phyloP scores from a whole-genome alignment of 2,888 invertebrate species.

The Falcaria lacertinaria region DNA sequence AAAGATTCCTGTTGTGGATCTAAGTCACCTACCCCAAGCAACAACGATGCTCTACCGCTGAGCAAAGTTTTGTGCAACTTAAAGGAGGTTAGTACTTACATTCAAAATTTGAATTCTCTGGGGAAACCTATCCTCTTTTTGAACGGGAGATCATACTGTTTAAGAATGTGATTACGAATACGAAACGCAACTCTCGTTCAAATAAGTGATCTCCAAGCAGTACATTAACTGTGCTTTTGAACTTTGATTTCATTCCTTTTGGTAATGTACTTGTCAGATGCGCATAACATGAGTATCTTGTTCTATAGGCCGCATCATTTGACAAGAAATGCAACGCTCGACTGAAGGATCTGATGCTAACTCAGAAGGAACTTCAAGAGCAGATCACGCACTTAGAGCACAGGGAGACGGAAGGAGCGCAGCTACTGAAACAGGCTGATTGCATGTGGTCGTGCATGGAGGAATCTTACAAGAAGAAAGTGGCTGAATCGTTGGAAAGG shows the following conservation, averaged over 20 bases:
- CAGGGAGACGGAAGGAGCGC: constrained; percentile 77
- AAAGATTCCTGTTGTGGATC: constrained; percentile 16
- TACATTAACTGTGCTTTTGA: too few species aligned
- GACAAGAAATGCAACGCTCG: constrained; percentile 54
- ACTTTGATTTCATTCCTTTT: too few species aligned
- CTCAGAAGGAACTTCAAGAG: constrained; percentile 70
- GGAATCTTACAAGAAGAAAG: constrained; percentile 59
- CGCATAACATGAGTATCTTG: background rate
- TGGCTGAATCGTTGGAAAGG: constrained; percentile 44
- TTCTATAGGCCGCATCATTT: constrained; percentile 50
- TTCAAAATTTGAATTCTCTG: too few species aligned
- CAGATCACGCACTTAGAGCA: constrained; percentile 80
- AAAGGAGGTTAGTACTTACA: constrained; percentile 53
- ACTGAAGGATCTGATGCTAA: constrained; percentile 69
- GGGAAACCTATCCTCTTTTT: too few species aligned
- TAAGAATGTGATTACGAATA: too few species aligned
- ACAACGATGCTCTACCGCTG: constrained; percentile 29
- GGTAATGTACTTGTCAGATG: too few species aligned
- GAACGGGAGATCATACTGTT: too few species aligned
- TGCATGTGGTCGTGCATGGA: constrained; percentile 78
- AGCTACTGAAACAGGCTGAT: constrained; percentile 77
- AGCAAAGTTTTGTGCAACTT: constrained; percentile 50
- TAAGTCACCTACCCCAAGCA: constrained; percentile 12
- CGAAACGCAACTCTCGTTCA: too few species aligned
- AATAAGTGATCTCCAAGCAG: too few species aligned